Evolutionary conservation across 2,797 vertebrate species (phyloP).

Genomic region (Cyprinodon diabolis): DNA sequence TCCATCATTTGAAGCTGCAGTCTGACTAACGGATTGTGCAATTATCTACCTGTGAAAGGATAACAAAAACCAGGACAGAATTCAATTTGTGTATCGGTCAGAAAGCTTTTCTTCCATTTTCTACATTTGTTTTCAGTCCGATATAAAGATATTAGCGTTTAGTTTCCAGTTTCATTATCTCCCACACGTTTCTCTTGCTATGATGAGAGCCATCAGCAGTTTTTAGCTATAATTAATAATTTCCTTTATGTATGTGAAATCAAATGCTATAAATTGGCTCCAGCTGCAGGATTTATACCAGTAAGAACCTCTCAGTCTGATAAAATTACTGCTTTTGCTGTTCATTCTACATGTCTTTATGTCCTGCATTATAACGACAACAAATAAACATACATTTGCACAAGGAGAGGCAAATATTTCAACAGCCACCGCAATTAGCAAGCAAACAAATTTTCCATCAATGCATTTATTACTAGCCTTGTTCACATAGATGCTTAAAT

Average conservation of each 20-base stretch:
- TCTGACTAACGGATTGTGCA: slow-evolving; percentile 2
- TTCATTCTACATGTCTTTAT: background rate
- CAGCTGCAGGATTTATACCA: background rate
- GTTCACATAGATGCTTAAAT: background rate
- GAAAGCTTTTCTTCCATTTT: slow-evolving; percentile 5
- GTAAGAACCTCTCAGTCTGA: background rate
- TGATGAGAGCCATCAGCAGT: background rate
- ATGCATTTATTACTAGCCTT: background rate
- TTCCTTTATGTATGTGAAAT: background rate
- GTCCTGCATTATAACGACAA: background rate
- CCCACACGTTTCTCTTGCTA: background rate
- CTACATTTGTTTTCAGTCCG: background rate
- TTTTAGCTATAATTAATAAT: background rate
- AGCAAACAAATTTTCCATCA: background rate
- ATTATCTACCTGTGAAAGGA: slow-evolving; percentile 5
- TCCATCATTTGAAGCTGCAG: slow-evolving; percentile 13
- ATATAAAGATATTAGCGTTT: slow-evolving; percentile 6
- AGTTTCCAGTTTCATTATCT: background rate
- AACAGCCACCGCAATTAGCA: background rate
- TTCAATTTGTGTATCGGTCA: slow-evolving; percentile 8
- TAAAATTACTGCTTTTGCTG: background rate
- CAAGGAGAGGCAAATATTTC: background rate
- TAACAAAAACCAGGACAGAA: slow-evolving; percentile 12
- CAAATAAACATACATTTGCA: background rate
- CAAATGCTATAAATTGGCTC: background rate